phyloP scores from a whole-genome alignment of 2,113 vertebrate genomes.

The Lampris megalopsis region DNA sequence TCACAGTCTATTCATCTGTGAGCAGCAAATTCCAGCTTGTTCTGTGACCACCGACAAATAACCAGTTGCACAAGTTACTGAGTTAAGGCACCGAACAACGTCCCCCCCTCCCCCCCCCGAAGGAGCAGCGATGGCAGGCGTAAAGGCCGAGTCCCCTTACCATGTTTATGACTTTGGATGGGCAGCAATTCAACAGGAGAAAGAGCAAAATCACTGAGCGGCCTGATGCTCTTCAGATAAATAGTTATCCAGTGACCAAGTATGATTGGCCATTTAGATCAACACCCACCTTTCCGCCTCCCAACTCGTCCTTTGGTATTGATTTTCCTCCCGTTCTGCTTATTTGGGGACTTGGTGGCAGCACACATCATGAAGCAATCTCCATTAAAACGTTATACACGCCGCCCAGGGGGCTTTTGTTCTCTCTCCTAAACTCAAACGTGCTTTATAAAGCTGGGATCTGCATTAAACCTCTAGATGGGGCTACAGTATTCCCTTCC shows the following conservation, averaged over 20 bases:
- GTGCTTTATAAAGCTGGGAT: neutral
- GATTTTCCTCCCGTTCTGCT: constrained; percentile 14
- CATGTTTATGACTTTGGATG: constrained; percentile 69
- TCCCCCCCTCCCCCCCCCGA: neutral
- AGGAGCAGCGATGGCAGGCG: neutral
- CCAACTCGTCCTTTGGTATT: constrained; percentile 30
- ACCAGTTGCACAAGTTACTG: neutral
- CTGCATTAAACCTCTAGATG: constrained; percentile 63
- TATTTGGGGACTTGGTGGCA: no score
- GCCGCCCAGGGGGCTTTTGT: neutral
- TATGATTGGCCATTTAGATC: constrained; percentile 77
- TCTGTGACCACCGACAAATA: constrained; percentile 8
- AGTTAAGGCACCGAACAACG: neutral
- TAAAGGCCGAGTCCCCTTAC: constrained; percentile 63
- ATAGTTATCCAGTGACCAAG: constrained; percentile 62
- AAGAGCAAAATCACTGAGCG: constrained; percentile 49
- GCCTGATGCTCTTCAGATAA: constrained; percentile 56
- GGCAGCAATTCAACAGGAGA: constrained; percentile 40
- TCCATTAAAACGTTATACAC: no score
- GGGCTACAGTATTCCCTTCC: constrained; percentile 24
- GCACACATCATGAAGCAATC: no score
- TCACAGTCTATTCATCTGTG: no score
- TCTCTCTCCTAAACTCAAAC: no score
- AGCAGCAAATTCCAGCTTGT: neutral
- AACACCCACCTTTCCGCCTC: constrained; percentile 78